Percentiles rank a stretch among this genome's conserved stretches.
Evolutionary conservation across 2,797 vertebrate species (phyloP).

Genomic region (Scolopax rusticola): DNA sequence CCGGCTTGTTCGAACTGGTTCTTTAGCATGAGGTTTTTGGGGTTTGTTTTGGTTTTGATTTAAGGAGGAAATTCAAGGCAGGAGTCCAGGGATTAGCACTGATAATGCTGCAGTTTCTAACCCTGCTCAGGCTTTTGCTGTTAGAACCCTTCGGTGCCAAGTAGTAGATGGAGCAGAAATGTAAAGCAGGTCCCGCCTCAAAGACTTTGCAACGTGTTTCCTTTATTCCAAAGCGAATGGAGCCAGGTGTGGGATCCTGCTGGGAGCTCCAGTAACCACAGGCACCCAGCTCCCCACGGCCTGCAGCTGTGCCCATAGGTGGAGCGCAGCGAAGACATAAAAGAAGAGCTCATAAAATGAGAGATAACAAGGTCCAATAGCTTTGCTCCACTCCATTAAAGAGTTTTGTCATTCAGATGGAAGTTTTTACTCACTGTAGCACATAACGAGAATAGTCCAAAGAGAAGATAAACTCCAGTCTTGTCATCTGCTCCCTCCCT

Average conservation of each 20-base stretch:
- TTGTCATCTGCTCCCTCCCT: not conserved
- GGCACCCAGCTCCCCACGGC: not conserved
- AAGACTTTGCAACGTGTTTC: not conserved
- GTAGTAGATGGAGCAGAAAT: not conserved
- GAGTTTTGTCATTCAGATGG: not conserved
- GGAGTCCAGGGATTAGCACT: not conserved
- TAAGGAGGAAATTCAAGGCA: not conserved
- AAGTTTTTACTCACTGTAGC: not conserved
- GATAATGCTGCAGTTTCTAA: not conserved
- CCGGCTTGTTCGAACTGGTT: not conserved
- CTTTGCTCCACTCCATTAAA: not conserved
- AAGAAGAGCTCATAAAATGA: not conserved
- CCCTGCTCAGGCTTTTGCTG: not conserved
- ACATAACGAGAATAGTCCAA: not conserved
- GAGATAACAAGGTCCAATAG: not conserved
- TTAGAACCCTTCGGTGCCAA: not conserved
- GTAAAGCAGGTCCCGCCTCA: not conserved
- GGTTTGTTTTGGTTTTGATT: not conserved
- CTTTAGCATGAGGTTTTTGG: not conserved
- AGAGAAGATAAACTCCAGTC: not conserved
- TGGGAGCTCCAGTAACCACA: not conserved
- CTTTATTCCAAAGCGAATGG: not conserved
- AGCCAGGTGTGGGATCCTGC: not conserved
- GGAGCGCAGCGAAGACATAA: not conserved
- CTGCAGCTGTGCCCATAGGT: not conserved